Conservation (phyloP, 1,140 invertebrate species). For the Ceratosolen fusciceps region DNA sequence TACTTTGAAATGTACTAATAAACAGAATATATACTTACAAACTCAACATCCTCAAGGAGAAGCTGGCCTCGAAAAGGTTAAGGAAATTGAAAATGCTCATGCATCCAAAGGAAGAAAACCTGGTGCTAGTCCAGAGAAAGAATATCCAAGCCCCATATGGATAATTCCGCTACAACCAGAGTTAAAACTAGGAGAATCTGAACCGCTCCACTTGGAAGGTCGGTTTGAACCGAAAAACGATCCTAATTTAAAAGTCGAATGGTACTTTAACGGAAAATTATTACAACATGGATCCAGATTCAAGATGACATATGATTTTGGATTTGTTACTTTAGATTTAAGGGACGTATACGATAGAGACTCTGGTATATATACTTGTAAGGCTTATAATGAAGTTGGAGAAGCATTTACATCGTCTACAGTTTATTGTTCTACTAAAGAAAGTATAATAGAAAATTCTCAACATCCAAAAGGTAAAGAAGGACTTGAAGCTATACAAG, state of each 20-base stretch:
- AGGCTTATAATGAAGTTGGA: conserved; percentile 87
- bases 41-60: conserved; percentile 93
- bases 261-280: conserved; percentile 93
- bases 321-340: conserved; percentile 91
- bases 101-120: conserved; percentile 79
- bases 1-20: conserved; percentile 85
- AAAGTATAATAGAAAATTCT: conserved; percentile 87
- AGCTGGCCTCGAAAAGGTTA: conserved; percentile 87
- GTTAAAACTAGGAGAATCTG: conserved; percentile 89
- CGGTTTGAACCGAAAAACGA: conserved; percentile 96
- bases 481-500: conserved; percentile 91
- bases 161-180: conserved; percentile 85
- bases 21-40: conserved; percentile 84
- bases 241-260: conserved; percentile 94
- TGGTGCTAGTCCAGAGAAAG: conserved; percentile 78
- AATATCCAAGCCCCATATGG: conserved; percentile 91
- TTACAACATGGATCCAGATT: conserved; percentile 88
- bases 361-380: conserved; percentile 94
- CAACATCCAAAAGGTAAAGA: conserved; percentile 95
- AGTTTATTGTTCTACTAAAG: conserved; percentile 86
- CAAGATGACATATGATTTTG: conserved; percentile 92
- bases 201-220: conserved; percentile 92
- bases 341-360: conserved; percentile 93
- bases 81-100: conserved; percentile 85
- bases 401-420: conserved; percentile 94